These are phyloP conservation scores for Habropoda laboriosa DNA, from an alignment of 1,140 invertebrate genomes.

Conservation along the genomic window DNA sequence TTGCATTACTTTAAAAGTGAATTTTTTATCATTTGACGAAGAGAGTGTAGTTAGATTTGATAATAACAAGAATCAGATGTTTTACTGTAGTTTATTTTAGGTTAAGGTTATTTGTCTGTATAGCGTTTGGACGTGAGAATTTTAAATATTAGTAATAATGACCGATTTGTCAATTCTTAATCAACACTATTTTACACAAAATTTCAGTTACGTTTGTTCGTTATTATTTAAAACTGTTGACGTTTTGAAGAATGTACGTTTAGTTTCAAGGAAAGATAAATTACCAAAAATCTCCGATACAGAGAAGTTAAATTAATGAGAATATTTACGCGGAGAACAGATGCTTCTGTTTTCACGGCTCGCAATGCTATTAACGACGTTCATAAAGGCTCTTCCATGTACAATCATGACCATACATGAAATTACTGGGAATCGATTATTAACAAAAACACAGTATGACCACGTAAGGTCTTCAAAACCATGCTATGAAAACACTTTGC, in stretches of 20 bases:
- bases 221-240: neutral
- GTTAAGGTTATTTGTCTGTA: too few species aligned
- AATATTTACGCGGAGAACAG: conserved; percentile 14
- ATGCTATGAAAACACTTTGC: too few species aligned
- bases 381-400: neutral
- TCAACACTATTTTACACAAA: too few species aligned
- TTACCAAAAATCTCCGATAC: neutral
- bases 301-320: neutral
- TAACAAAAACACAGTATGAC: neutral
- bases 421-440: conserved; percentile 9
- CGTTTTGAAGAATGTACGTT: neutral
- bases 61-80: too few species aligned
- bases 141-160: too few species aligned
- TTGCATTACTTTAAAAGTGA: too few species aligned
- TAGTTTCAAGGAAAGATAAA: neutral
- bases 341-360: conserved; percentile 3
- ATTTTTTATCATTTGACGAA: too few species aligned
- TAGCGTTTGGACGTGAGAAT: too few species aligned
- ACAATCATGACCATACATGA: neutral
- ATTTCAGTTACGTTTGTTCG: neutral
- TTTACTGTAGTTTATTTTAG: too few species aligned
- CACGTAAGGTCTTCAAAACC: neutral
- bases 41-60: too few species aligned
- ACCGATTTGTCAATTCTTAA: too few species aligned
- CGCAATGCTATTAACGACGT: neutral